phyloP scores from a whole-genome alignment of 2,113 vertebrate genomes.

The Dendrocopos noguchii region DNA sequence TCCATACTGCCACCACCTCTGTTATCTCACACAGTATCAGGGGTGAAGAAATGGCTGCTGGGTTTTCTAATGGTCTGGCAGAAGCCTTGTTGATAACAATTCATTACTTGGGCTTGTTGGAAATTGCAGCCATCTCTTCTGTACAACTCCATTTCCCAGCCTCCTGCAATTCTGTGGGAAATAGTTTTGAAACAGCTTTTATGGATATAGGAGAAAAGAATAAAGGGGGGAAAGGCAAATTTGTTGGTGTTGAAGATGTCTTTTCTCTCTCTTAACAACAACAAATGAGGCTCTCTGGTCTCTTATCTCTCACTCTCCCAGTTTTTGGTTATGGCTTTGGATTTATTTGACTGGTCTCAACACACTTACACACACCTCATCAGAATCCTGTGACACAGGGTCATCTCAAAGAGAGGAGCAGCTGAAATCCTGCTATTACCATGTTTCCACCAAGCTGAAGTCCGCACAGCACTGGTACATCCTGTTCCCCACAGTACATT shows the following conservation, averaged over 20 bases:
- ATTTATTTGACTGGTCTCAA: neutral
- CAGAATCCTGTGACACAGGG: neutral
- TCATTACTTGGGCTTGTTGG: slow-evolving; percentile 23
- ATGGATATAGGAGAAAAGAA: neutral
- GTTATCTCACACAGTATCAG: slow-evolving; percentile 1
- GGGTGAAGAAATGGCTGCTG: slow-evolving; percentile 34
- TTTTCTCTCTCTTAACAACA: neutral
- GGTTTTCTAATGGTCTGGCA: slow-evolving; percentile 29
- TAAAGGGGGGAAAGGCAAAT: neutral
- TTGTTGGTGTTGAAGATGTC: neutral
- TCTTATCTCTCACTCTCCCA: neutral
- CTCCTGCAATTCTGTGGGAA: neutral
- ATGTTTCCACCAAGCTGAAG: neutral
- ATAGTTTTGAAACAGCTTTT: slow-evolving; percentile 17
- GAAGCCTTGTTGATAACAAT: slow-evolving; percentile 19
- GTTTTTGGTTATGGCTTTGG: neutral
- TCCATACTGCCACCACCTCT: neutral
- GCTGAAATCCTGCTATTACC: neutral
- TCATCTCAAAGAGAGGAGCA: neutral
- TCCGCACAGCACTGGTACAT: accelerated
- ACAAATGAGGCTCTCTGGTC: neutral
- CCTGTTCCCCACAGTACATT: neutral
- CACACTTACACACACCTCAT: neutral
- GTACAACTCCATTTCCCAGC: neutral
- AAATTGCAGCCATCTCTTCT: slow-evolving; percentile 3